Evolutionary conservation across 2,797 vertebrate genomes (phyloP).

Genomic region (Mormyrus hasselquistii): DNA sequence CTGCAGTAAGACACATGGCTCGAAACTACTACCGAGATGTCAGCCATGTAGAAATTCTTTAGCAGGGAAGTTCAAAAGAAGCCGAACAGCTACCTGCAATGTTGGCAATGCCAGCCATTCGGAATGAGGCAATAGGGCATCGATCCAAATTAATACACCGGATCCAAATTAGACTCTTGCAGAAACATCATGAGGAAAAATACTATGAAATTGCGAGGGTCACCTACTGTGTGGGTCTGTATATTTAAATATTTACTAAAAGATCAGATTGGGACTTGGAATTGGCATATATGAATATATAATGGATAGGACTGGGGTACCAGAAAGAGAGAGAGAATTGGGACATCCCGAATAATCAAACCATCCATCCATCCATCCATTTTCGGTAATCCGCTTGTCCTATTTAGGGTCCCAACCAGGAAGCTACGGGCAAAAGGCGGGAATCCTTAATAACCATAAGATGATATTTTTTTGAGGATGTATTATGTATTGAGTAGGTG

Average conservation of each 20-base stretch:
- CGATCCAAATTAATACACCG: neutral
- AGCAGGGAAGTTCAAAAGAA: neutral
- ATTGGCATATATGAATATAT: neutral
- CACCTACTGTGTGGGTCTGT: neutral
- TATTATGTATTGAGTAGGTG: neutral
- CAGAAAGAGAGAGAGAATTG: neutral
- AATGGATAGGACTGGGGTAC: neutral
- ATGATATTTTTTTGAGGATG: neutral
- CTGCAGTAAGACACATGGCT: neutral
- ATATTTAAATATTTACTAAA: neutral
- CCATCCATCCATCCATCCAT: too few species aligned
- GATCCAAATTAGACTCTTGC: neutral
- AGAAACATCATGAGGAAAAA: neutral
- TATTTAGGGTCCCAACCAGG: too few species aligned
- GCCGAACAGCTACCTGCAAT: neutral
- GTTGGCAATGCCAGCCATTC: neutral
- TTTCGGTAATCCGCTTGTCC: too few species aligned
- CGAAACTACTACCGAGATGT: neutral
- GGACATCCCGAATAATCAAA: too few species aligned
- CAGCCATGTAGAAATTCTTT: neutral
- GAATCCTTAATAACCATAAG: neutral
- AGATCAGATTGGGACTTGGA: neutral
- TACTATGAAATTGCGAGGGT: neutral
- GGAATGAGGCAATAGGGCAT: neutral
- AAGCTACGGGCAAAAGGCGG: neutral